These are phyloP conservation scores for Sipha flava DNA, from an alignment of 1,140 invertebrate species.

Conservation along the genomic window DNA sequence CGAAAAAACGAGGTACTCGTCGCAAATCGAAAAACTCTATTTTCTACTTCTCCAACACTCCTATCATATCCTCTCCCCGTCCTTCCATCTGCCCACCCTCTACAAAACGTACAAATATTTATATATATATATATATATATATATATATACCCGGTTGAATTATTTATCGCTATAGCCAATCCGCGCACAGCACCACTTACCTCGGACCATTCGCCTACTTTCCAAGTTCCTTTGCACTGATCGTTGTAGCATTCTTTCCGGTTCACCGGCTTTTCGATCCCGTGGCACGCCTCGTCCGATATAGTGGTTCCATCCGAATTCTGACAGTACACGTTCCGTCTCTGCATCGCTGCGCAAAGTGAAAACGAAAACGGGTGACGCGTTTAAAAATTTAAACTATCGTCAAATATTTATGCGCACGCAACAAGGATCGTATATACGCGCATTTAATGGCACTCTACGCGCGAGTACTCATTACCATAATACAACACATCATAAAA, in stretches of 20 bases:
- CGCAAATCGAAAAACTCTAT: no score
- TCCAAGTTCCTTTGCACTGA: slow-evolving; percentile 73
- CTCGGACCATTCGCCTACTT: slow-evolving; percentile 77
- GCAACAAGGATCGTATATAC: not conserved
- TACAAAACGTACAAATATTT: no score
- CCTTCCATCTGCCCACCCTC: no score
- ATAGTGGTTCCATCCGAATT: slow-evolving; percentile 55
- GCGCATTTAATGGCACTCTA: no score
- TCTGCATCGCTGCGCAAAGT: slow-evolving; percentile 56
- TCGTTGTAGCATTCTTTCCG: slow-evolving; percentile 68
- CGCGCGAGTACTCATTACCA: no score
- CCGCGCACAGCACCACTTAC: slow-evolving; percentile 47
- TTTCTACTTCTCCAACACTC: no score
- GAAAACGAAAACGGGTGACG: not conserved
- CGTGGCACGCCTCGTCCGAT: slow-evolving; percentile 54
- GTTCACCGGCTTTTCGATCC: slow-evolving; percentile 57
- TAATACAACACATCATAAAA: no score
- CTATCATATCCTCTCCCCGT: no score
- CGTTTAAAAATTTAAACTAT: not conserved
- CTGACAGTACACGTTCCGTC: slow-evolving; percentile 62
- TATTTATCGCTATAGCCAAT: not conserved
- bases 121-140: no score
- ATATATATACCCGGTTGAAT: no score
- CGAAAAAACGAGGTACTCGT: no score
- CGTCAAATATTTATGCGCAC: not conserved